These are phyloP conservation scores for Montipora efflorescens DNA, from an alignment of 64 coral and sea anemone genomes.

Conservation along the genomic window DNA sequence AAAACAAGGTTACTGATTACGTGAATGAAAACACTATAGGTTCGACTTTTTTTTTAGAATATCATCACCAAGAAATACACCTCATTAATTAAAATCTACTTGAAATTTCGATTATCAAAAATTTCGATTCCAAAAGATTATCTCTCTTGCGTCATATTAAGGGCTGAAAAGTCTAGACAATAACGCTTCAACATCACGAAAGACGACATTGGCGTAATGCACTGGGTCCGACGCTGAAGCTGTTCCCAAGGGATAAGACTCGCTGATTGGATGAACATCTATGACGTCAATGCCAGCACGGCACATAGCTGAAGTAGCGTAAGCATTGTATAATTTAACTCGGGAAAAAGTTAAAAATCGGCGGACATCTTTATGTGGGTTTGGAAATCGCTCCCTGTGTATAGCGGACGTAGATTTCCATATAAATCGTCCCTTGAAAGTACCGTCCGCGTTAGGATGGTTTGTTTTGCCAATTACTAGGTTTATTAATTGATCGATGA, in stretches of 20 bases:
- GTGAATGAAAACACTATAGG: no score
- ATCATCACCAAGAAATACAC: no score
- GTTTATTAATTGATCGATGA: conserved; percentile 70
- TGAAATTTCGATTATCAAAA: no score
- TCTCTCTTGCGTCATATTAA: neutral
- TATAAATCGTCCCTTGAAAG: conserved; percentile 69
- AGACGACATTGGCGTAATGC: conserved; percentile 71
- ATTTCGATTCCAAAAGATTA: neutral
- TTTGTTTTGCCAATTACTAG: conserved; percentile 7
- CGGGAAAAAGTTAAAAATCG: conserved; percentile 83
- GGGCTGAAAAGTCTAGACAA: conserved; percentile 58
- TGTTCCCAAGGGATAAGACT: conserved; percentile 85
- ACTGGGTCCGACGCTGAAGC: conserved; percentile 76
- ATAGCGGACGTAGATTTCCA: conserved; percentile 87
- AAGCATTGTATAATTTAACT: conserved; percentile 85
- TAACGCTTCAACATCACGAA: conserved; percentile 61
- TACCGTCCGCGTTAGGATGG: neutral
- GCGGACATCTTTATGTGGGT: conserved; percentile 88
- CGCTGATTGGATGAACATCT: conserved; percentile 86
- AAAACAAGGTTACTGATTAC: no score
- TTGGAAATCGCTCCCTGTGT: conserved; percentile 76
- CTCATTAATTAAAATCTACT: no score
- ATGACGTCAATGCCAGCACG: conserved; percentile 80
- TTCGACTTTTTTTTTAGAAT: no score
- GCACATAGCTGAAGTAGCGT: conserved; percentile 86